Conservation (phyloP, 2,888 invertebrate genomes). For the Yponomeuta malinellus region DNA sequence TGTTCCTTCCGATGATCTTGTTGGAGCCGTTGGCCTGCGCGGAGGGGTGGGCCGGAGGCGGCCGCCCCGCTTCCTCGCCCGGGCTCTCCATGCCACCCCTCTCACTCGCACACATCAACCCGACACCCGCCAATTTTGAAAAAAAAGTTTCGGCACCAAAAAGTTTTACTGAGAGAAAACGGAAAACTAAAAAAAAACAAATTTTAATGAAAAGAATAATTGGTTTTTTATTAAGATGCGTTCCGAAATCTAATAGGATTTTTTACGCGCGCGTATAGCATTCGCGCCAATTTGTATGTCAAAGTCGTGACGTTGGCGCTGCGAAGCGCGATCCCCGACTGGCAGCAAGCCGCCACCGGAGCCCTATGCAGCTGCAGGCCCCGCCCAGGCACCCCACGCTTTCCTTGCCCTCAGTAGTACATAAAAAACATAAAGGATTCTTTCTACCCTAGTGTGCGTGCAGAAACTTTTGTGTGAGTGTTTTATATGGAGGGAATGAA, state of each 20-base stretch:
- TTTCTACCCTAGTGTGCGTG: slow-evolving; percentile 4
- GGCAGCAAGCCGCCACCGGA: slow-evolving; percentile 40
- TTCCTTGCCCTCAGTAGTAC: slow-evolving; percentile 55
- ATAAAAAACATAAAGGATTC: slow-evolving; percentile 52
- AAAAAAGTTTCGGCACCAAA: slow-evolving; percentile 21
- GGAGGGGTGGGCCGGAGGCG: slow-evolving; percentile 58
- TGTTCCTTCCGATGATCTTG: slow-evolving; percentile 79
- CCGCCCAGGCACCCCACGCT: slow-evolving; percentile 61
- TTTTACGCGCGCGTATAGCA: slow-evolving; percentile 31
- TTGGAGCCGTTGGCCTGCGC: slow-evolving; percentile 73
- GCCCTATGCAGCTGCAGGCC: slow-evolving; percentile 64
- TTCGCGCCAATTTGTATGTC: background rate
- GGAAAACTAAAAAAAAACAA: slow-evolving; percentile 9
- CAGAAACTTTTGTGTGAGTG: slow-evolving; percentile 18
- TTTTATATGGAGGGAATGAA: slow-evolving; percentile 41
- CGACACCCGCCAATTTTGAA: slow-evolving; percentile 43
- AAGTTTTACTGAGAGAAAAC: slow-evolving; percentile 16
- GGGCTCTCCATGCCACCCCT: slow-evolving; percentile 67
- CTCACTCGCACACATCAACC: slow-evolving; percentile 70
- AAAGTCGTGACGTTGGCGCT: slow-evolving; percentile 51
- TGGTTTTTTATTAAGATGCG: slow-evolving; percentile 13
- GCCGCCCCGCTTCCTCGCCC: slow-evolving; percentile 69
- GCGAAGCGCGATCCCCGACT: slow-evolving; percentile 63
- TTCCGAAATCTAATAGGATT: background rate
- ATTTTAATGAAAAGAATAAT: background rate